These are phyloP conservation scores for Chymomyza caudatula DNA, from an alignment of 2,888 invertebrate genomes.

Conservation along the genomic window DNA sequence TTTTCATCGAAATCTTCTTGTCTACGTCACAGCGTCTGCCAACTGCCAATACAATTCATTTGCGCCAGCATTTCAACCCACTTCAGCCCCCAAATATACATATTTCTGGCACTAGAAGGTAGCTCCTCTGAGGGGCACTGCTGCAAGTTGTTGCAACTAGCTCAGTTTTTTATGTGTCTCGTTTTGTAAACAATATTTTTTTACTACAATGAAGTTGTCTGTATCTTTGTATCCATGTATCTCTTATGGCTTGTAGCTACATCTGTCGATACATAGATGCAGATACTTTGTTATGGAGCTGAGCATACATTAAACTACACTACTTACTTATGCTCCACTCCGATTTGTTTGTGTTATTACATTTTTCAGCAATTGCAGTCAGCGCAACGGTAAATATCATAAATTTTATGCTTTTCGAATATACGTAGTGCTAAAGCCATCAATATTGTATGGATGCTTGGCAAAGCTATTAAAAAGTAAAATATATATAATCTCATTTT, in stretches of 20 bases:
- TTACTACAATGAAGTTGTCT: constrained; percentile 39
- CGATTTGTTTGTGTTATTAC: constrained; percentile 51
- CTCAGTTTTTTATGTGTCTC: constrained; percentile 19
- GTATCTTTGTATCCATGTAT: constrained; percentile 15
- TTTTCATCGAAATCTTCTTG: constrained; percentile 22
- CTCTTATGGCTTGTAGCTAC: constrained; percentile 18
- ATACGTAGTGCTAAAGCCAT: neutral
- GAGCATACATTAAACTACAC: neutral
- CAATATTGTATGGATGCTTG: neutral
- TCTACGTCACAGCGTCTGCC: constrained; percentile 52
- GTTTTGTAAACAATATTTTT: constrained; percentile 64
- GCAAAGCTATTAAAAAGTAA: neutral
- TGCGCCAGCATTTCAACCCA: constrained; percentile 44
- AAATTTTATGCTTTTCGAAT: constrained; percentile 35
- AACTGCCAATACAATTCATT: constrained; percentile 69
- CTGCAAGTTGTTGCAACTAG: neutral
- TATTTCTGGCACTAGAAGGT: constrained; percentile 42
- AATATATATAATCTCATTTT: no score
- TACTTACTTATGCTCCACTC: no score
- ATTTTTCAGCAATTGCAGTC: constrained; percentile 44
- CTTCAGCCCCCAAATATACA: constrained; percentile 49
- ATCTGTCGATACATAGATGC: constrained; percentile 17
- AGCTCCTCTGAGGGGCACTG: constrained; percentile 6
- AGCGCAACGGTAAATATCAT: constrained; percentile 48
- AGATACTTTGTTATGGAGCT: constrained; percentile 13